A percentile compares a stretch with the other conserved stretches of the same genome.
Conservation (phyloP, 2,888 invertebrate species). For the Clepsis dumicolana region DNA sequence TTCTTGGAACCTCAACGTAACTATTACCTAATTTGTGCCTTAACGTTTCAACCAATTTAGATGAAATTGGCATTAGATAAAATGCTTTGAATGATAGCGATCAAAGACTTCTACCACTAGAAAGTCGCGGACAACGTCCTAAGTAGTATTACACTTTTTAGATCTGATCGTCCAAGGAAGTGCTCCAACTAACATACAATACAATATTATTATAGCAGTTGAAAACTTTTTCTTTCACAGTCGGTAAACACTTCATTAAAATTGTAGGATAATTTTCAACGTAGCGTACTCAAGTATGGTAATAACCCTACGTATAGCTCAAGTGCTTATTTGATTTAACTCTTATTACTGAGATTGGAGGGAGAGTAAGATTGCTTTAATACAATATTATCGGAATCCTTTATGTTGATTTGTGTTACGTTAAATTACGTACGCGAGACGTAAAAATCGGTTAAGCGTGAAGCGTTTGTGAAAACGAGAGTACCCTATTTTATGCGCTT, state of each 20-base stretch:
- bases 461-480: neutral
- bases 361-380: slow-evolving; percentile 26
- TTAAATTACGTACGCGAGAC: slow-evolving; percentile 25
- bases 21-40: too few species aligned
- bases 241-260: neutral
- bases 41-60: too few species aligned
- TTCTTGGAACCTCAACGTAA: too few species aligned
- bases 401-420: slow-evolving; percentile 37
- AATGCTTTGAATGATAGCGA: too few species aligned
- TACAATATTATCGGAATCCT: slow-evolving; percentile 31
- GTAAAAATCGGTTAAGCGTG: slow-evolving; percentile 21
- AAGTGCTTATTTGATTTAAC: slow-evolving; percentile 24
- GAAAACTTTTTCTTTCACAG: neutral
- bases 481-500: neutral
- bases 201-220: too few species aligned
- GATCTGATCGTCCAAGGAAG: too few species aligned
- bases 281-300: neutral
- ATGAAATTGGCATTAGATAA: too few species aligned
- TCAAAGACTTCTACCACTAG: too few species aligned
- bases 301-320: slow-evolving; percentile 14
- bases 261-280: slow-evolving; percentile 1
- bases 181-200: too few species aligned
- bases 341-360: slow-evolving; percentile 9
- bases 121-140: too few species aligned
- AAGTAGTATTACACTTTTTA: too few species aligned